Percentiles rank a stretch among this genome's conserved stretches.
Conservation (phyloP, 1,140 invertebrate species). For the Macrosteles quadrilineatus region DNA sequence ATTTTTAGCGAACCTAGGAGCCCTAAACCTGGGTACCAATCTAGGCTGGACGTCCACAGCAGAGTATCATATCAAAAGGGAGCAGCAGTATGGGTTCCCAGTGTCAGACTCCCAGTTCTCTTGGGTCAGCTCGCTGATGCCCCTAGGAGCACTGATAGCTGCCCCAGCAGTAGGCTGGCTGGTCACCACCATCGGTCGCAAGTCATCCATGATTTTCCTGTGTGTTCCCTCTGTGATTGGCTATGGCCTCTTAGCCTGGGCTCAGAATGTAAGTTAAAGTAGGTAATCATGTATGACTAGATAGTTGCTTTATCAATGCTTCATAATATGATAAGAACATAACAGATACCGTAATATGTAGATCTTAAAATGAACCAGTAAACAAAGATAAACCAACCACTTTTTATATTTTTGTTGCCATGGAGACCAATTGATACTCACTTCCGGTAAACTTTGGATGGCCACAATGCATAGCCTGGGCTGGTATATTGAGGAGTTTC, state of each 20-base stretch:
- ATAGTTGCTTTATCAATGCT: no score
- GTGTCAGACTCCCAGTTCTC: conserved; percentile 58
- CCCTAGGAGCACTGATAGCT: conserved; percentile 62
- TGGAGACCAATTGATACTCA: no score
- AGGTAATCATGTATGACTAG: no score
- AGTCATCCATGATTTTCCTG: conserved; percentile 68
- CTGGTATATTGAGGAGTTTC: no score
- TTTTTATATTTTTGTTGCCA: no score
- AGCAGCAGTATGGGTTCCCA: conserved; percentile 55
- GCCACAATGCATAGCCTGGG: no score
- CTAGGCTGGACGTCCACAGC: conserved; percentile 79
- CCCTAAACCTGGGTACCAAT: conserved; percentile 72
- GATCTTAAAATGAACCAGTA: no score
- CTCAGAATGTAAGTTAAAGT: conserved; percentile 52
- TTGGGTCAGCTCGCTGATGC: conserved; percentile 71
- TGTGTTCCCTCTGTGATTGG: conserved; percentile 71
- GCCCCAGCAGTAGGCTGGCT: conserved; percentile 44
- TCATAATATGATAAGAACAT: no score
- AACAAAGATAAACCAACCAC: no score
- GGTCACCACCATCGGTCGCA: conserved; percentile 74
- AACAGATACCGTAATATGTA: no score
- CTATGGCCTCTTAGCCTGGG: conserved; percentile 73
- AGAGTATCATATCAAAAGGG: conserved; percentile 55
- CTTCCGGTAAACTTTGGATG: no score
- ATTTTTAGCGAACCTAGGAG: conserved; percentile 55